Conservation (phyloP, 2,113 vertebrate species). For the Diadophis punctatus region DNA sequence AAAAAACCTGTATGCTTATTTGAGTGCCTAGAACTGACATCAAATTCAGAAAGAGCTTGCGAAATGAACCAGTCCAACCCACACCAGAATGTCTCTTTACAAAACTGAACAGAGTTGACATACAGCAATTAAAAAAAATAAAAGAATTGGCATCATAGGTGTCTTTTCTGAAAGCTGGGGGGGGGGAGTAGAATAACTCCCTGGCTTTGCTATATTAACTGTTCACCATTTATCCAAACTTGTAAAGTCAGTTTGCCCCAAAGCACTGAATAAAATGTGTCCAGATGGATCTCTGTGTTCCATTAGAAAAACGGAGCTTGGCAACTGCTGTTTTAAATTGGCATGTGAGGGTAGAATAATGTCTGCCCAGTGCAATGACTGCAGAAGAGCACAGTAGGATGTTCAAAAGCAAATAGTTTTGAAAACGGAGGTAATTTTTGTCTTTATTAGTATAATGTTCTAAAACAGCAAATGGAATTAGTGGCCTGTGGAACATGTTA, state of each 20-base stretch:
- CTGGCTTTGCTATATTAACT: background rate
- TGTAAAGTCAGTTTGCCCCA: background rate
- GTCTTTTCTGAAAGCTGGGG: background rate
- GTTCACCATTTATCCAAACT: background rate
- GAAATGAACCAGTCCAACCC: background rate
- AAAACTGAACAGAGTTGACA: background rate
- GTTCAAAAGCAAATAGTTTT: background rate
- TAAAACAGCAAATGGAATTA: constrained; percentile 8
- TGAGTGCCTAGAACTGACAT: background rate
- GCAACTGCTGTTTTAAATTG: background rate
- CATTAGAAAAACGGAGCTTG: background rate
- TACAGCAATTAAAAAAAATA: background rate
- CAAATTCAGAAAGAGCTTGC: background rate
- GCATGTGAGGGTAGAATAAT: background rate
- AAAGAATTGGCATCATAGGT: background rate
- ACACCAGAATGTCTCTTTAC: background rate
- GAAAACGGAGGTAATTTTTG: constrained; percentile 2
- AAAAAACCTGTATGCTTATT: background rate
- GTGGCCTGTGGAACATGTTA: background rate
- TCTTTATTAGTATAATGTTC: background rate
- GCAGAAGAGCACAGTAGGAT: constrained; percentile 15
- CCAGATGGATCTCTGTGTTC: background rate
- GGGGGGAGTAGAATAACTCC: background rate
- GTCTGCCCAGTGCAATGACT: background rate
- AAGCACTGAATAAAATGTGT: background rate